These are phyloP conservation scores for Drosophila maculinotata DNA, from an alignment of 2,888 invertebrate species.

Conservation along the genomic window DNA sequence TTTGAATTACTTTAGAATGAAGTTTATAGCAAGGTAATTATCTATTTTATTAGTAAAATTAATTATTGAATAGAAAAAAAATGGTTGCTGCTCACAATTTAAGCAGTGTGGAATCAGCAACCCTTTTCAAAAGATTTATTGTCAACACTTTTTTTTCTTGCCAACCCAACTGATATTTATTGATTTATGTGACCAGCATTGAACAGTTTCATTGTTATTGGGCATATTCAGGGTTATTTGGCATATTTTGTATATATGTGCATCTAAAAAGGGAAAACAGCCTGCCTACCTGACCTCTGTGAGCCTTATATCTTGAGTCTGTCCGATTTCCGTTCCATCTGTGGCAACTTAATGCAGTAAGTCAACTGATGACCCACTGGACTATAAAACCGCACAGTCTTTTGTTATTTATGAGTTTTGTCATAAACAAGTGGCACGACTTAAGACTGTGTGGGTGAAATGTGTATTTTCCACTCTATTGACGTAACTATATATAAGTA, in stretches of 20 bases:
- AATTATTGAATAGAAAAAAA: not conserved
- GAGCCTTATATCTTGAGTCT: constrained; percentile 1
- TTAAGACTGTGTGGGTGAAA: constrained; percentile 16
- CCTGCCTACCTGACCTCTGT: constrained; percentile 6
- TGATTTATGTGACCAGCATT: constrained; percentile 30
- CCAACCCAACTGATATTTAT: constrained; percentile 14
- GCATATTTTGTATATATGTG: constrained; percentile 11
- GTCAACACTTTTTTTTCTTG: constrained; percentile 31
- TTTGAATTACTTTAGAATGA: no score
- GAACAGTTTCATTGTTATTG: constrained; percentile 23
- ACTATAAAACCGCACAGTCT: constrained; percentile 13
- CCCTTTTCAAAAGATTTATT: constrained; percentile 12
- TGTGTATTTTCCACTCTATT: constrained; percentile 29
- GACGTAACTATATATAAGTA: constrained; percentile 28
- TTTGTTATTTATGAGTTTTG: constrained; percentile 43
- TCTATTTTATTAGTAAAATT: no score
- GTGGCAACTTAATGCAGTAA: constrained; percentile 7
- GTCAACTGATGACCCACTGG: constrained; percentile 34
- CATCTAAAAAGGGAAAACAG: constrained; percentile 1
- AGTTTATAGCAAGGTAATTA: no score
- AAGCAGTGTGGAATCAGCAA: not conserved
- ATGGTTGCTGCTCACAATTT: not conserved
- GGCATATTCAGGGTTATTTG: constrained; percentile 18
- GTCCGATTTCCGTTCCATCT: constrained; percentile 10
- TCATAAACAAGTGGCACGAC: constrained; percentile 15